Conservation (phyloP, 2,113 vertebrate species). For the Oxyura jamaicensis region DNA sequence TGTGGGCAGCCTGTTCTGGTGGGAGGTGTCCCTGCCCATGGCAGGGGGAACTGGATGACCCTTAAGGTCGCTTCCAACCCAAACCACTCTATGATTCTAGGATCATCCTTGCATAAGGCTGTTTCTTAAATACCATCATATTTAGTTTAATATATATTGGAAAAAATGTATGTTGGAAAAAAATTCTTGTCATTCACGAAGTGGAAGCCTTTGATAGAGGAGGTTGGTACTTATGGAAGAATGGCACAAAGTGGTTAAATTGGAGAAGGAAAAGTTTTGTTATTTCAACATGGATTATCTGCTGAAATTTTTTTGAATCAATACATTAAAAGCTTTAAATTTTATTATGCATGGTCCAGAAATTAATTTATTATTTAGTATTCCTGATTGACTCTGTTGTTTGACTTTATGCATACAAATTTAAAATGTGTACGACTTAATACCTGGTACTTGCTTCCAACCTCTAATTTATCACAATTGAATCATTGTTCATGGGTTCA, state of each 20-base stretch:
- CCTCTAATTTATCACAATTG: conserved; percentile 30
- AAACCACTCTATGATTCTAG: too few relatives aligned
- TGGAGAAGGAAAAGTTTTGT: background rate
- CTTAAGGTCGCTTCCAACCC: too few relatives aligned
- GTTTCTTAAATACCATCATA: background rate
- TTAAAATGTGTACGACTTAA: background rate
- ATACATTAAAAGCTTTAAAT: background rate
- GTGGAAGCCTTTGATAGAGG: background rate
- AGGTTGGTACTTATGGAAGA: background rate
- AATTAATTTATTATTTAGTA: conserved; percentile 27
- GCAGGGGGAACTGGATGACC: too few relatives aligned
- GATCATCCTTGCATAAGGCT: background rate
- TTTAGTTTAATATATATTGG: background rate
- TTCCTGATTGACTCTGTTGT: background rate
- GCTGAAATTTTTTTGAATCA: background rate
- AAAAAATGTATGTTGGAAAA: background rate
- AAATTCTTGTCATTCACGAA: background rate
- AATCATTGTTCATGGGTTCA: conserved; percentile 11
- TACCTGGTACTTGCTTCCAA: background rate
- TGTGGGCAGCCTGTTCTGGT: too few relatives aligned
- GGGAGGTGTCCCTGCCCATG: too few relatives aligned
- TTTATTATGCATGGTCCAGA: background rate
- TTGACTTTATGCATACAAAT: conserved; percentile 1
- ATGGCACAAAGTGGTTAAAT: background rate
- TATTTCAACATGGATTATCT: background rate